A percentile compares a stretch with the other conserved stretches of the same genome.
These are phyloP conservation scores for Polypedilum vanderplanki DNA, from an alignment of 1,140 invertebrate genomes.

Conservation along the genomic window DNA sequence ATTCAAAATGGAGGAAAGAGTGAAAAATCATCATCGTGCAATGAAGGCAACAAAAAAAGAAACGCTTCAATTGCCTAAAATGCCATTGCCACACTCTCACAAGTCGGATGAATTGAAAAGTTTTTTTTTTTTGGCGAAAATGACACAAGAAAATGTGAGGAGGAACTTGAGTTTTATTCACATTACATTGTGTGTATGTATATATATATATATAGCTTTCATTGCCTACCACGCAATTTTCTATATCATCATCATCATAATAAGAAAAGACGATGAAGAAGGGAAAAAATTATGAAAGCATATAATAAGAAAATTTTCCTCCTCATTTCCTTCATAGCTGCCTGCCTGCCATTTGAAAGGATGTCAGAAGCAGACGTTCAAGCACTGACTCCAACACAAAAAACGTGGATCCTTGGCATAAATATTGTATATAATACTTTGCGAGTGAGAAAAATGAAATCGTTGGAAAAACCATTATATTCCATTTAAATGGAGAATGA, in stretches of 20 bases:
- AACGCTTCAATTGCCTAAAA: constrained; percentile 5
- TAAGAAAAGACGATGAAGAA: not conserved
- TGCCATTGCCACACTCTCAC: constrained; percentile 5
- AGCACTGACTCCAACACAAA: constrained; percentile 21
- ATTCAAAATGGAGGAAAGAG: constrained; percentile 2
- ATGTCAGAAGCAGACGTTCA: constrained; percentile 20
- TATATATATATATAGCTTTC: not conserved
- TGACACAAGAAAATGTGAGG: constrained; percentile 21
- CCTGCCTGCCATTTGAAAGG: constrained; percentile 24
- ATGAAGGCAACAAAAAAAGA: not conserved
- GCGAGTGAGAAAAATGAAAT: not conserved
- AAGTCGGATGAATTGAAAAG: not conserved
- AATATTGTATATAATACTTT: not conserved
- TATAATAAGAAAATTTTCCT: constrained; percentile 24
- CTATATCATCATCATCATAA: not conserved
- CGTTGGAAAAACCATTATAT: constrained; percentile 22
- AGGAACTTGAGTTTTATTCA: not conserved
- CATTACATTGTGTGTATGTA: not conserved
- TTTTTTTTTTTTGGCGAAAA: constrained; percentile 1
- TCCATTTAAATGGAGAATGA: constrained; percentile 17
- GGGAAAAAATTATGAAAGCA: not conserved
- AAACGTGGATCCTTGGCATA: constrained; percentile 15
- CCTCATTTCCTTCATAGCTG: constrained; percentile 27
- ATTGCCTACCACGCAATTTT: constrained; percentile 24
- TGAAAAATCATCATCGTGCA: not conserved